phyloP scores from a whole-genome alignment of 1,140 invertebrate genomes.

The Nomia melanderi region DNA sequence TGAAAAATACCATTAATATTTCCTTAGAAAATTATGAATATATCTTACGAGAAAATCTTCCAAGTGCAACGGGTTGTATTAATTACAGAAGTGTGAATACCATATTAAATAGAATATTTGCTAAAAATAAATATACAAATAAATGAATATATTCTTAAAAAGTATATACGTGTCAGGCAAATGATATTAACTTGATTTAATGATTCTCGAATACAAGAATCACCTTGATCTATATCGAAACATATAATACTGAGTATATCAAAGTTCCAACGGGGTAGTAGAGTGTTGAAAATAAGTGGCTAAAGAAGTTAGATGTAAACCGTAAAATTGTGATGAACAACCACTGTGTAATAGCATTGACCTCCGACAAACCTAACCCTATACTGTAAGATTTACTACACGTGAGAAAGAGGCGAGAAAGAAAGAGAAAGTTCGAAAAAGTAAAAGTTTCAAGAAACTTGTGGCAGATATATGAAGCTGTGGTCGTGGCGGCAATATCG shows the following conservation, averaged over 20 bases:
- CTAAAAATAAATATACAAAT: too few relatives aligned
- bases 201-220: too few relatives aligned
- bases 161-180: too few relatives aligned
- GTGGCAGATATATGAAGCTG: neutral
- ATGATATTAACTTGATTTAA: too few relatives aligned
- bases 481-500: neutral
- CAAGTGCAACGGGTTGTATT: too few relatives aligned
- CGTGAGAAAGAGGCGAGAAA: neutral
- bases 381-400: neutral
- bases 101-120: too few relatives aligned
- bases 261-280: neutral
- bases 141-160: too few relatives aligned
- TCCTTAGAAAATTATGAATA: too few relatives aligned
- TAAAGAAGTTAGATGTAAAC: neutral
- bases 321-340: neutral
- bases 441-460: neutral
- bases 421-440: neutral
- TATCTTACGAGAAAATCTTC: too few relatives aligned
- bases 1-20: too few relatives aligned
- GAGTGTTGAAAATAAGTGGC: neutral
- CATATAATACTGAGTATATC: neutral
- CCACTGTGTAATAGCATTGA: neutral
- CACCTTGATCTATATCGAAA: too few relatives aligned
- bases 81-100: too few relatives aligned
- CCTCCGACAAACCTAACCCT: neutral